phyloP scores from a whole-genome alignment of 1,140 invertebrate genomes.

The Acyrthosiphon pisum region DNA sequence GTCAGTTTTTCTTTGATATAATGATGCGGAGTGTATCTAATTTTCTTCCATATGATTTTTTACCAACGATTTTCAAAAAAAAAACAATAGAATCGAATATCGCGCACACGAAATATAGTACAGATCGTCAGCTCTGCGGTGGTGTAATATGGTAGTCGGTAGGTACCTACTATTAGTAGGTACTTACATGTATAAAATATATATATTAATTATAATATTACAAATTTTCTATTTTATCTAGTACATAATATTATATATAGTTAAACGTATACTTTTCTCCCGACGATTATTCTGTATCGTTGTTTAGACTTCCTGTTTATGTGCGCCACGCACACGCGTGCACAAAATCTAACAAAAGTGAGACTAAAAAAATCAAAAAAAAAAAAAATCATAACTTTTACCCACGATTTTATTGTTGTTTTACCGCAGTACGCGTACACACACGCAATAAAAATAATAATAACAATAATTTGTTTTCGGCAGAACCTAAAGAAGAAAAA shows the following conservation, averaged over 20 bases:
- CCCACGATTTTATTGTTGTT: conserved; percentile 26
- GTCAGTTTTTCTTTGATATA: neutral
- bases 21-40: neutral
- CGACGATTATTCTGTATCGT: neutral
- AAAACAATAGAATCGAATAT: neutral
- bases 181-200: too few species aligned
- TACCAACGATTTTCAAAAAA: neutral
- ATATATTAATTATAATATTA: neutral
- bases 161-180: too few species aligned
- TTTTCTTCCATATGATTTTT: neutral
- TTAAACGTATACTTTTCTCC: neutral
- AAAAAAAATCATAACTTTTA: conserved; percentile 32
- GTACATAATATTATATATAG: neutral
- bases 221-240: neutral
- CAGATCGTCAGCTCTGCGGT: neutral
- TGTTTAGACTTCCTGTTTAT: neutral
- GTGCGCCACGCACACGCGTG: neutral
- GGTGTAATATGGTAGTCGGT: too few species aligned
- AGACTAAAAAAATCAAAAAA: neutral
- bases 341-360: neutral
- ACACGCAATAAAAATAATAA: conserved; percentile 12
- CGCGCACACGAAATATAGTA: neutral
- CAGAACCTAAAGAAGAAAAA: neutral
- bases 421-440: neutral
- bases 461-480: conserved; percentile 29